These are phyloP conservation scores for Nothoprocta perdicaria DNA, from an alignment of 2,113 vertebrate genomes.

Conservation along the genomic window DNA sequence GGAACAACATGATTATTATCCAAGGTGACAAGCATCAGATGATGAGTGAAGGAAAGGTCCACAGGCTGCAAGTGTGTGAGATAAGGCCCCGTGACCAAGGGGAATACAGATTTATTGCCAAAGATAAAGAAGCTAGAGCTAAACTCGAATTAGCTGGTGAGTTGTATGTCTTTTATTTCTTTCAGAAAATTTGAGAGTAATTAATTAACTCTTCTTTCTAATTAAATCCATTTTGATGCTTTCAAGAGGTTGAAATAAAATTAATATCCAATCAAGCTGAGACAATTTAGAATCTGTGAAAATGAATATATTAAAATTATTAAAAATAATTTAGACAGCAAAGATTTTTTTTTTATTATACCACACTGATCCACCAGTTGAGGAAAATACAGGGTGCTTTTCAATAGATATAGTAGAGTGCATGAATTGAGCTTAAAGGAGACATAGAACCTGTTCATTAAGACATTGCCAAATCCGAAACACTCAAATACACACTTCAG, in stretches of 20 bases:
- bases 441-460: neutral
- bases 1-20: conserved; percentile 96
- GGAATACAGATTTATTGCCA: conserved; percentile 95
- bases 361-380: neutral
- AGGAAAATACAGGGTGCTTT: neutral
- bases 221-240: neutral
- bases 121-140: conserved; percentile 96
- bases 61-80: conserved; percentile 93
- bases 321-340: neutral
- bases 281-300: neutral
- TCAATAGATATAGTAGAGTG: neutral
- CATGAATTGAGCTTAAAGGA: neutral
- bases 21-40: conserved; percentile 99
- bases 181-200: neutral
- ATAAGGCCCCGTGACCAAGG: conserved; percentile 95
- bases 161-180: conserved; percentile 33
- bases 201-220: neutral
- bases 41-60: conserved; percentile 96
- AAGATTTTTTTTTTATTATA: neutral
- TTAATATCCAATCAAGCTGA: neutral
- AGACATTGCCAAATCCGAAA: neutral
- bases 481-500: neutral
- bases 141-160: conserved; percentile 96
- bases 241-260: neutral
- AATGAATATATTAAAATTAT: neutral